Conservation (phyloP, 2,888 invertebrate species). For the Abrostola triplasia region DNA sequence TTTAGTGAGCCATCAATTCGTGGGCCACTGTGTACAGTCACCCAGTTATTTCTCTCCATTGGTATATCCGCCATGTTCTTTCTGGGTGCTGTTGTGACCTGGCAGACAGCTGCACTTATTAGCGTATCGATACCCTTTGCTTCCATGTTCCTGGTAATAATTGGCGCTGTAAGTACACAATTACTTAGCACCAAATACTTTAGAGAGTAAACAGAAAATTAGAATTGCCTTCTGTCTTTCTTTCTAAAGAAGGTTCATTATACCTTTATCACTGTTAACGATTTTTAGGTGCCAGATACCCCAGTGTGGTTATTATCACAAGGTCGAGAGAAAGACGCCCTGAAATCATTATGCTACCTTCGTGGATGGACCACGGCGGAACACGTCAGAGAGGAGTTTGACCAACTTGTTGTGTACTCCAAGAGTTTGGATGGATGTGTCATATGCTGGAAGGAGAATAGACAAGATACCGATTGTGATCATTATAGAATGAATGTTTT, state of each 20-base stretch:
- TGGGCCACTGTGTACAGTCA: conserved; percentile 84
- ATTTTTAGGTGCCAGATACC: conserved; percentile 85
- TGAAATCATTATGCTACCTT: conserved; percentile 85
- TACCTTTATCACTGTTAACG: conserved; percentile 6
- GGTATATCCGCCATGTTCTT: conserved; percentile 85
- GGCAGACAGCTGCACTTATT: conserved; percentile 85
- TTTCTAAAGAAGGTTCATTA: too few species aligned
- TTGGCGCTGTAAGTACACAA: conserved; percentile 72
- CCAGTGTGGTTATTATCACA: conserved; percentile 87
- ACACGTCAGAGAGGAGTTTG: conserved; percentile 82
- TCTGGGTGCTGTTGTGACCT: conserved; percentile 83
- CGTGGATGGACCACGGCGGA: conserved; percentile 86
- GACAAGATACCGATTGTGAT: conserved; percentile 65
- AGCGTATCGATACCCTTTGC: conserved; percentile 82
- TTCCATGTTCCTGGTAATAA: conserved; percentile 82
- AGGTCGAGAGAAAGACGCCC: conserved; percentile 83
- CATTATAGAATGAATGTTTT: conserved; percentile 74
- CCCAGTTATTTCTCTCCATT: conserved; percentile 79
- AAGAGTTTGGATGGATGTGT: conserved; percentile 74
- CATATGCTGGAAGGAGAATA: conserved; percentile 69
- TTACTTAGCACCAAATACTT: too few species aligned
- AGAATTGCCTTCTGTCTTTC: too few species aligned
- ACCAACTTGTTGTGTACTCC: conserved; percentile 76
- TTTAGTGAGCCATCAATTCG: conserved; percentile 86
- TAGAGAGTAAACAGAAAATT: too few species aligned